phyloP scores from a whole-genome alignment of 64 coral and sea anemone species.

The Pachyseris speciosa region DNA sequence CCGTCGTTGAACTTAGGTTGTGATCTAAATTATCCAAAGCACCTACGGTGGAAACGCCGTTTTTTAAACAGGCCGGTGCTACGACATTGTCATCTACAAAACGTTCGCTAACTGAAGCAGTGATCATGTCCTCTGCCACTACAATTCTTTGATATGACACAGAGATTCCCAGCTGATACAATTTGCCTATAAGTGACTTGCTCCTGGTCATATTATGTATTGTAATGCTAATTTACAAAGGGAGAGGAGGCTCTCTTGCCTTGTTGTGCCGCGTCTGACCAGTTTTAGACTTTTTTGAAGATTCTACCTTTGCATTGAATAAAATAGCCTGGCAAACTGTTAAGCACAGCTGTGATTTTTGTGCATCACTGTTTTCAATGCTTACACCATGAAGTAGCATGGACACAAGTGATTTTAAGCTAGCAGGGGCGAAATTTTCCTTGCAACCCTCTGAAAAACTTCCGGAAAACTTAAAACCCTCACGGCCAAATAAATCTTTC shows the following conservation, averaged over 20 bases:
- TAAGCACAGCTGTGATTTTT: conserved; percentile 50
- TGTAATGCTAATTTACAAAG: conserved; percentile 41
- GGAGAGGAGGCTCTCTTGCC: conserved; percentile 49
- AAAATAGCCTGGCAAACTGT: conserved; percentile 64
- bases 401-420: conserved; percentile 44
- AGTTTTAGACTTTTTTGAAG: conserved; percentile 47
- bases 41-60: conserved; percentile 44
- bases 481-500: conserved; percentile 44
- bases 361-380: conserved; percentile 62
- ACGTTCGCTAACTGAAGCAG: conserved; percentile 37
- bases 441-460: conserved; percentile 36
- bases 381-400: conserved; percentile 61
- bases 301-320: conserved; percentile 54
- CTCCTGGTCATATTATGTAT: conserved; percentile 47
- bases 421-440: conserved; percentile 44
- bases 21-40: conserved; percentile 56
- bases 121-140: conserved; percentile 20
- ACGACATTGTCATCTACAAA: not conserved
- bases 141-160: conserved; percentile 61
- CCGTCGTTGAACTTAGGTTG: conserved; percentile 29
- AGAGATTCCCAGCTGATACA: conserved; percentile 42
- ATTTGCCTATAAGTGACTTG: conserved; percentile 35
- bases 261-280: conserved; percentile 64
- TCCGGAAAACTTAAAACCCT: conserved; percentile 47
- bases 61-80: conserved; percentile 35